Percentiles rank a stretch among this genome's conserved stretches.
phyloP scores from a whole-genome alignment of 2,797 vertebrate genomes.

The Chelidonichthys spinosus region DNA sequence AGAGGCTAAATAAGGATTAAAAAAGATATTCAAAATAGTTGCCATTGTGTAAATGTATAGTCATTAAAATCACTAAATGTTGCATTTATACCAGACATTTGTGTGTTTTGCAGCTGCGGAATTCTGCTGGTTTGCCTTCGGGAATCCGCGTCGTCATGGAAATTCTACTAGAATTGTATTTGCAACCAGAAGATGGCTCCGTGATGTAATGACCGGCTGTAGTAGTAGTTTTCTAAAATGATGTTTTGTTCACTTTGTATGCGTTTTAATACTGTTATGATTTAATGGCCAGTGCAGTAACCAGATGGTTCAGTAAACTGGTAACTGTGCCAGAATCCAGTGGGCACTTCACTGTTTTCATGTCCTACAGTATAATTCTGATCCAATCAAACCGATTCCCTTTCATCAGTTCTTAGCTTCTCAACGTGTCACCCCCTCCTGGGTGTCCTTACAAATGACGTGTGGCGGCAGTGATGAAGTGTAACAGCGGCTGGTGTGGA shows the following conservation, averaged over 20 bases:
- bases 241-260: neutral
- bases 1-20: neutral
- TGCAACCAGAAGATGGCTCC: neutral
- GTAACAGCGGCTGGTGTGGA: constrained; percentile 67
- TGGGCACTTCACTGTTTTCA: neutral
- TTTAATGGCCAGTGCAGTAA: neutral
- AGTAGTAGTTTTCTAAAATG: neutral
- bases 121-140: neutral
- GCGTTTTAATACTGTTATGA: neutral
- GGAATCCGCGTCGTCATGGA: neutral
- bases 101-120: neutral
- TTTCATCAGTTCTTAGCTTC: constrained; percentile 24
- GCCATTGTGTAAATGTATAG: neutral
- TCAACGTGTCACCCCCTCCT: constrained; percentile 50
- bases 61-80: neutral
- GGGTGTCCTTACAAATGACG: constrained; percentile 72
- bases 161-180: neutral
- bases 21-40: neutral
- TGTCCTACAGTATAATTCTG: constrained; percentile 2
- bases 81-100: too few species aligned
- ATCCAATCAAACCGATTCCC: constrained; percentile 17
- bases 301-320: neutral
- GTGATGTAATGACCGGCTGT: neutral
- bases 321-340: constrained; percentile 9
- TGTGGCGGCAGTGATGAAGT: constrained; percentile 78